Base-by-base conservation (phyloP, 2,797 vertebrate genomes). In the Lagodon rhomboides region DNA sequence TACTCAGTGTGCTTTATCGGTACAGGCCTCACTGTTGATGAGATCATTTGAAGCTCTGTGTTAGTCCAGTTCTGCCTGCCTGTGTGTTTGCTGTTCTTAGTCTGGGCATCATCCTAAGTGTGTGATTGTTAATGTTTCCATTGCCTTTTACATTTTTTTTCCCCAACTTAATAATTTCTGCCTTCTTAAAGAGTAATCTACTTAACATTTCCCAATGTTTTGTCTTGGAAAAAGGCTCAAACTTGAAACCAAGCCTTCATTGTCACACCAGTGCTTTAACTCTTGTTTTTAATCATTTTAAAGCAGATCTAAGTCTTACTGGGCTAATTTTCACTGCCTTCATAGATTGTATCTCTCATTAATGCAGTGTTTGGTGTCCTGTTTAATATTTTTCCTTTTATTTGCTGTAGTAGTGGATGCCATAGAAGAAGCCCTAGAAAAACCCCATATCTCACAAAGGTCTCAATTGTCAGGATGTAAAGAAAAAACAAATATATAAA, bases 31-130 rank as follows among this genome's bases (percentile, higher is more conserved):
- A 38, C 55, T 77, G 22, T 68, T 58, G 66, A 77, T 65, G 44
- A 62, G 58, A 76, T 86, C 73, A 80, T 70, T 76, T 68, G 55
- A 85, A 80, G 66, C 67, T 53, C 22, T 64, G 23, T 64, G 38
- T 67, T 50, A 54, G 72, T 56, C 38, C 50, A 69, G 63, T 27
- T 79, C 71, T 65, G n/a, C 64, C 67, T 86, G 62, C 49, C 64
- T 64, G 54, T 61, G 47, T 78, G 59, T 79, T 72, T 66, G 56
- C 30, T 64, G 7, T 62, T 77, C 38, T 64, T 60, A 61, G 46
- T 85, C 17, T 72, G 53, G 44, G 41, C 44, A 63, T 72, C n/a
- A 38, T 30, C 30, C 30, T 30, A 4, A 55, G 5, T 61, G 27
- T 75, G 10, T 16, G n/a, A 68, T 75, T 27, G 18, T 78, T 56